phyloP scores from a whole-genome alignment of 2,797 vertebrate species.

The Onychomys torridus region DNA sequence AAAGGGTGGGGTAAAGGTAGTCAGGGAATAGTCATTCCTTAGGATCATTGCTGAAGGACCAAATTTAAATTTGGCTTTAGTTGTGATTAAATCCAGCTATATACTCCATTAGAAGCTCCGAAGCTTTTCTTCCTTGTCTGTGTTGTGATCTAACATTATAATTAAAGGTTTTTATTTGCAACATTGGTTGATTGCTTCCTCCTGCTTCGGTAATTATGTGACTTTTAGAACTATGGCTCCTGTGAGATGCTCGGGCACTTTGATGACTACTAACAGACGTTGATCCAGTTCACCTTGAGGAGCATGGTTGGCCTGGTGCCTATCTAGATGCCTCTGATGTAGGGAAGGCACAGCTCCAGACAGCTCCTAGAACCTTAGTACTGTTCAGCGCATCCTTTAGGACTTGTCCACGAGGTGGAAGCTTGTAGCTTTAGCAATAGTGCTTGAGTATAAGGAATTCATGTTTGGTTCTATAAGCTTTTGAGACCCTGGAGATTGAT shows the following conservation, averaged over 20 bases:
- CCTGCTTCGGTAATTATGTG: not conserved
- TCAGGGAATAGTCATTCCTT: not conserved
- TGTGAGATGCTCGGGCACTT: not conserved
- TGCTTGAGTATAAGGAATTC: not conserved
- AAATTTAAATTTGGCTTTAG: constrained; percentile 15
- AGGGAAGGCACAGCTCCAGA: not conserved
- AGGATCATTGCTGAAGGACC: not conserved
- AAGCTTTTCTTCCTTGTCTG: not conserved
- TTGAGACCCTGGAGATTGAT: not conserved
- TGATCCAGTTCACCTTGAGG: not conserved
- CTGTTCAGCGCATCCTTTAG: not conserved
- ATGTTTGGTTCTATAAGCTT: not conserved
- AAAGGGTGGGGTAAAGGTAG: not conserved
- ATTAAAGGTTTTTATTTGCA: constrained; percentile 33
- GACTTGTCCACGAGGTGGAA: not conserved
- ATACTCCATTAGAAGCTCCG: not conserved
- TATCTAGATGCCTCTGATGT: constrained; percentile 27
- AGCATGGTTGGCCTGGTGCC: constrained; percentile 29
- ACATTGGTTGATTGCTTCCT: not conserved
- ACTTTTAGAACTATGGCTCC: not conserved
- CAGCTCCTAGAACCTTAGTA: constrained; percentile 26
- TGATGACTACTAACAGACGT: not conserved
- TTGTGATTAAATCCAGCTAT: constrained; percentile 41
- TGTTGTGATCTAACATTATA: constrained; percentile 37
- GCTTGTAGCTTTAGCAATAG: constrained; percentile 39